A percentile compares a stretch with the other conserved stretches of the same genome.
phyloP scores from a whole-genome alignment of 2,113 vertebrate species.

The Coracopsis vasa region DNA sequence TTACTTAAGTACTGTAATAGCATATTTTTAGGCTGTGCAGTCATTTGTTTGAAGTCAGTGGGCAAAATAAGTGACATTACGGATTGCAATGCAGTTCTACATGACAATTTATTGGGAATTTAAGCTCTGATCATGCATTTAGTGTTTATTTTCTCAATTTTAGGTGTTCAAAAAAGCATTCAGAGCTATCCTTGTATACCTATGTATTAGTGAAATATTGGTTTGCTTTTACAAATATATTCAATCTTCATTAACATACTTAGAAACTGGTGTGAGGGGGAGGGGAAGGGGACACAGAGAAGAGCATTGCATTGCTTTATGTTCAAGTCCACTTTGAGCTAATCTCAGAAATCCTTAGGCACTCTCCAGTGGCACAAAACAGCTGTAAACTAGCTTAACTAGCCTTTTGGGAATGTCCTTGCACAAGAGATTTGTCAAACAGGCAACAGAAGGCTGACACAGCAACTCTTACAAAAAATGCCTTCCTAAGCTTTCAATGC shows the following conservation, averaged over 20 bases:
- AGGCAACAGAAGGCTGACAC: not conserved
- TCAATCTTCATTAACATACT: not conserved
- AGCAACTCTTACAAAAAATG: not conserved
- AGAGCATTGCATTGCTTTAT: not conserved
- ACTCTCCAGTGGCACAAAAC: not conserved
- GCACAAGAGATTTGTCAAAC: conserved; percentile 19
- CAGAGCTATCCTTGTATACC: not conserved
- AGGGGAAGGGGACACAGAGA: not conserved
- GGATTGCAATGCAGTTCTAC: not conserved
- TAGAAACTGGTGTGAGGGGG: not conserved
- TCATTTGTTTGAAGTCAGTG: not conserved
- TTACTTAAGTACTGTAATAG: not conserved
- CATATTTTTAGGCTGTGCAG: not conserved
- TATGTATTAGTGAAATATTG: not conserved
- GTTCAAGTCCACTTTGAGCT: not conserved
- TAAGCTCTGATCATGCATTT: not conserved
- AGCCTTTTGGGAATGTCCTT: conserved; percentile 7
- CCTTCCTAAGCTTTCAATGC: not conserved
- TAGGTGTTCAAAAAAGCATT: not conserved
- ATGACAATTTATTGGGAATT: not conserved
- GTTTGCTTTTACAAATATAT: not conserved
- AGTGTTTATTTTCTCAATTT: not conserved
- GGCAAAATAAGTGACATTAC: not conserved
- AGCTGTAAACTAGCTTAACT: conserved; percentile 5
- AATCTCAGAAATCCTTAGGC: not conserved